A percentile compares a stretch with the other conserved stretches of the same genome.
phyloP scores from a whole-genome alignment of 2,797 vertebrate species.

The Phrynocephalus guinanensis region DNA sequence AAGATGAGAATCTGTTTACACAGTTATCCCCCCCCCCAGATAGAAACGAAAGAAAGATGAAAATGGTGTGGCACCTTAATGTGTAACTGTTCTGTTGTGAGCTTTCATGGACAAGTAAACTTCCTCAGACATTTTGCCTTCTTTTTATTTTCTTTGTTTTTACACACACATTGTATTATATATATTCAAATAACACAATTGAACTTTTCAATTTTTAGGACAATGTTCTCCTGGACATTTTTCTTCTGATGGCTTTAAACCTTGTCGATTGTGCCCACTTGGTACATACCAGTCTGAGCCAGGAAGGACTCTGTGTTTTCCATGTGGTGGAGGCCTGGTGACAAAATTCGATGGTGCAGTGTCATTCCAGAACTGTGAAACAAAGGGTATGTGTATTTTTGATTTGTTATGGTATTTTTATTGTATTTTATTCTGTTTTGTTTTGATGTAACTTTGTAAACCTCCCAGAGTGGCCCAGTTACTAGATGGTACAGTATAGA shows the following conservation, averaged over 20 bases:
- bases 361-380: slow-evolving; percentile 95
- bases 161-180: too few relatives aligned
- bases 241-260: slow-evolving; percentile 90
- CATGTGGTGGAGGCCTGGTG: slow-evolving; percentile 91
- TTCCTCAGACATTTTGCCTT: too few relatives aligned
- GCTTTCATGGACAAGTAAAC: too few relatives aligned
- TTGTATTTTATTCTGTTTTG: too few relatives aligned
- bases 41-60: neutral
- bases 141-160: too few relatives aligned
- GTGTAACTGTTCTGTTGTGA: too few relatives aligned
- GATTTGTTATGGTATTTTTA: too few relatives aligned
- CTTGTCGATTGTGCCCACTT: slow-evolving; percentile 85
- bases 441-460: too few relatives aligned
- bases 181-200: slow-evolving; percentile 31
- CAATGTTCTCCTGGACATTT: slow-evolving; percentile 92
- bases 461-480: too few relatives aligned
- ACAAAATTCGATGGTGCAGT: slow-evolving; percentile 87
- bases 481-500: too few relatives aligned
- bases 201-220: slow-evolving; percentile 78
- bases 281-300: slow-evolving; percentile 91
- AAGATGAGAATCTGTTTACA: neutral
- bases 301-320: slow-evolving; percentile 91
- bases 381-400: slow-evolving; percentile 84
- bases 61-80: too few relatives aligned
- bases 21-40: neutral